Percentiles rank a stretch among this genome's conserved stretches.
Evolutionary conservation across 2,888 invertebrate species (phyloP).

Genomic region (Parascotia fuliginaria): DNA sequence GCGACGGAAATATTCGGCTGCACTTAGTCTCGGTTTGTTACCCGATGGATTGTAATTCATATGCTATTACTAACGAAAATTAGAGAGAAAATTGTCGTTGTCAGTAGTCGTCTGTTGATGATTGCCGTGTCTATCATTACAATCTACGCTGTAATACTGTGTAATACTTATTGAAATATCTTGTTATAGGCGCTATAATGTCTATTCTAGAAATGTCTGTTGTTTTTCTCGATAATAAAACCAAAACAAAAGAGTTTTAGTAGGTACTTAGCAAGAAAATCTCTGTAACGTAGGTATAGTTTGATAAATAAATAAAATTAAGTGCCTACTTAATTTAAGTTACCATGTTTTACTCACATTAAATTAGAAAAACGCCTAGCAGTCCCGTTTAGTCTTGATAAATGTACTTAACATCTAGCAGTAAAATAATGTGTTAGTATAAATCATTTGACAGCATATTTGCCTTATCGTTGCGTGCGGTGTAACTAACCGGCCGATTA

Average conservation of each 20-base stretch:
- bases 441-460: slow-evolving; percentile 68
- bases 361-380: slow-evolving; percentile 42
- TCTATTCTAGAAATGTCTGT: background rate
- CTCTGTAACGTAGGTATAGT: too few relatives aligned
- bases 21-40: slow-evolving; percentile 84
- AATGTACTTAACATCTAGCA: slow-evolving; percentile 51
- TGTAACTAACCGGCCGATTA: slow-evolving; percentile 66
- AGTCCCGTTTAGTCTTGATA: slow-evolving; percentile 59
- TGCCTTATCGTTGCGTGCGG: slow-evolving; percentile 58
- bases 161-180: slow-evolving; percentile 32
- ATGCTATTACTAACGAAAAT: slow-evolving; percentile 73
- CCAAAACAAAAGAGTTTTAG: background rate
- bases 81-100: slow-evolving; percentile 66
- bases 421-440: slow-evolving; percentile 44
- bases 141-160: slow-evolving; percentile 18
- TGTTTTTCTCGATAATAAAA: background rate
- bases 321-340: background rate
- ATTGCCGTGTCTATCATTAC: slow-evolving; percentile 40
- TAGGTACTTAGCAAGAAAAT: background rate
- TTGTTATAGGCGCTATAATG: slow-evolving; percentile 29
- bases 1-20: slow-evolving; percentile 76
- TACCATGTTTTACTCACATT: slow-evolving; percentile 12
- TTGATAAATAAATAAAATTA: too few relatives aligned
- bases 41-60: slow-evolving; percentile 77
- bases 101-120: slow-evolving; percentile 47